Evolutionary conservation across 2,797 vertebrate genomes (phyloP).

Genomic region (Chaenodraco wilsoni): DNA sequence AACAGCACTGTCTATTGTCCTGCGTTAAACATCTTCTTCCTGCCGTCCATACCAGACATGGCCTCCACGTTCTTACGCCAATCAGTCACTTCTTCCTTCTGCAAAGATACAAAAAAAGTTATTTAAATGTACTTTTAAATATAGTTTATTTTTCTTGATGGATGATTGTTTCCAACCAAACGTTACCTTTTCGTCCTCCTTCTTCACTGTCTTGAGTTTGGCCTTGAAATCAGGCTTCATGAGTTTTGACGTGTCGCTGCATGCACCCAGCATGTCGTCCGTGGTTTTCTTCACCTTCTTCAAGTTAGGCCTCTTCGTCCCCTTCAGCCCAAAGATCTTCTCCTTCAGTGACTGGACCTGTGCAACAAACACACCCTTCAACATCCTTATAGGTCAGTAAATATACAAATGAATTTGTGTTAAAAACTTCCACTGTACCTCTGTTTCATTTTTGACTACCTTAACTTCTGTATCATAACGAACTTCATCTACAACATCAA

Average conservation of each 20-base stretch:
- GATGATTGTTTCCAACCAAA: background rate
- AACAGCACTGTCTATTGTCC: conserved; percentile 52
- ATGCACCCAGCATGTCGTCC: conserved; percentile 83
- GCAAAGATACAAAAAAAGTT: conserved; percentile 4
- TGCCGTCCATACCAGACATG: conserved; percentile 84
- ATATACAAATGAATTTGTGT: background rate
- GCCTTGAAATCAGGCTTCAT: conserved; percentile 85
- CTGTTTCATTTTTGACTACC: conserved; percentile 78
- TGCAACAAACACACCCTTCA: background rate
- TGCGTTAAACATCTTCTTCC: conserved; percentile 82
- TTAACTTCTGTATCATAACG: conserved; percentile 81
- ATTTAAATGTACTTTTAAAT: background rate
- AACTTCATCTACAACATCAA: conserved; percentile 80
- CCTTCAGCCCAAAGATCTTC: conserved; percentile 83
- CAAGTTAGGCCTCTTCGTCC: conserved; percentile 80
- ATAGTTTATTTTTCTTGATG: background rate
- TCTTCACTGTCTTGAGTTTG: conserved; percentile 87
- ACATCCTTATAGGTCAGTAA: background rate
- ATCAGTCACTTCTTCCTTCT: conserved; percentile 84
- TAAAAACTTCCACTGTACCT: conserved; percentile 54
- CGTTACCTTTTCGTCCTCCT: conserved; percentile 86
- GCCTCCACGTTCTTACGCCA: conserved; percentile 86
- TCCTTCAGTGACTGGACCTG: conserved; percentile 75
- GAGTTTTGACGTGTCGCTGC: conserved; percentile 72
- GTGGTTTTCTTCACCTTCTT: conserved; percentile 85